phyloP scores from a whole-genome alignment of 2,888 invertebrate genomes.

The Thecocarcelia acutangulata region DNA sequence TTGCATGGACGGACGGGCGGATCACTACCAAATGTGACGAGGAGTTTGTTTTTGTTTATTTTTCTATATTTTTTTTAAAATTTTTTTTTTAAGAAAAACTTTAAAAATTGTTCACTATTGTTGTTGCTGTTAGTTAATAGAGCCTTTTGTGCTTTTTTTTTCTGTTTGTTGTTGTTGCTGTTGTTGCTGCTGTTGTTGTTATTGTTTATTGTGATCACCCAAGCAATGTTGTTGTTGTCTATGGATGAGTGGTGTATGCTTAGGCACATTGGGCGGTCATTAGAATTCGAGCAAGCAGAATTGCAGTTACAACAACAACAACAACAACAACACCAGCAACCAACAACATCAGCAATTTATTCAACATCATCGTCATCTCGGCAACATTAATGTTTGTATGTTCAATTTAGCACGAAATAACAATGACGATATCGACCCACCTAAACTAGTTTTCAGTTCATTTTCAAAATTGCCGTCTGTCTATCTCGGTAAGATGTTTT shows the following conservation, averaged over 20 bases:
- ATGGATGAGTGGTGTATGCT: conserved; percentile 70
- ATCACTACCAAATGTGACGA: conserved; percentile 48
- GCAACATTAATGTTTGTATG: conserved; percentile 66
- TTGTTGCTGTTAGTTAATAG: conserved; percentile 60
- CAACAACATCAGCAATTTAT: conserved; percentile 56
- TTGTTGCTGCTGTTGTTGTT: not conserved
- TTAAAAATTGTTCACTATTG: conserved; percentile 24
- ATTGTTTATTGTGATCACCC: conserved; percentile 32
- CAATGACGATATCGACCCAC: conserved; percentile 72
- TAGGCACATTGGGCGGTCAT: conserved; percentile 80
- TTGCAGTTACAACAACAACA: conserved; percentile 16
- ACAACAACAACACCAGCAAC: not conserved
- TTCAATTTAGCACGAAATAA: conserved; percentile 72
- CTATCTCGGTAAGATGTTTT: conserved; percentile 42
- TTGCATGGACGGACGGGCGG: not conserved
- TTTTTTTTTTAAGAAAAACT: conserved; percentile 17
- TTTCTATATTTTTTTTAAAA: not conserved
- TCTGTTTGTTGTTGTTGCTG: too few species aligned
- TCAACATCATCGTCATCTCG: conserved; percentile 73
- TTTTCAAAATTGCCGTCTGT: conserved; percentile 39
- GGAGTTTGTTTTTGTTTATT: conserved; percentile 32
- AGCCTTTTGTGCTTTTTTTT: conserved; percentile 54
- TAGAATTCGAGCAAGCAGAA: conserved; percentile 76
- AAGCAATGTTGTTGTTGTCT: conserved; percentile 71
- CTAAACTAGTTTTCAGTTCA: conserved; percentile 78